Evolutionary conservation across 2,113 vertebrate species (phyloP), one percentile per base, ranked within the genome.

Genomic region (Crotalus viridis): DNA sequence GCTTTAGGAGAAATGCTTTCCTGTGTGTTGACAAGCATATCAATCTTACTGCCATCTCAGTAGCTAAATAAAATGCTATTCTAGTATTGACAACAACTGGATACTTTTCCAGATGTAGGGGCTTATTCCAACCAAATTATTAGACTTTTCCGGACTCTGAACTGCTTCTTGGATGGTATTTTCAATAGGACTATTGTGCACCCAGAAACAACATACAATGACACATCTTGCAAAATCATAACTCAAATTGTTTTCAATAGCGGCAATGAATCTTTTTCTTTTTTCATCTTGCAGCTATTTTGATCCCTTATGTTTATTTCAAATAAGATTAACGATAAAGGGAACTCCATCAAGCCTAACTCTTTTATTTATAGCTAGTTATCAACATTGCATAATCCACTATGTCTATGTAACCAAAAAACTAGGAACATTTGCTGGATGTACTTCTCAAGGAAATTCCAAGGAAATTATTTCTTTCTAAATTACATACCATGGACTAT

Each of bases 1-100:
- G 55, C 52, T 85, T 92, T 64, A 39, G 15, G 8, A 91, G 48
- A 81, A 95, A 94, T 91, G 61, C 88, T 43, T 52, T 19, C 28
- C 43, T 59, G 10, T 15, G 74, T 48, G 0, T 8, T 57, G 74
- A 43, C 39, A 87, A 89, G 24, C 1, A 22, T 43, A 10, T 93
- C 55, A 15, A 0, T 88, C 0, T 0, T 33, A 0, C 43, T 89
- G 1, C 69, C 28, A 57, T 69, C 51, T 94, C 81, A 43, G 3
- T 0, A 91, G 89, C 88, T 86, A 90, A 55, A 61, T 59, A 51
- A 90, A 86, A 39, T n/a, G n/a, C 61, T 81, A 2, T 74, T 54
- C 8, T 43, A 33, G 19, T 21, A 33, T 24, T 90, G 0, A 10
- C 12, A 10, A 22, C 2, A 90, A 61, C 87, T 88, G 74, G 88